Percentiles rank a stretch among this genome's conserved stretches.
Conservation (phyloP, 2,888 invertebrate species). For the Acleris laterana region DNA sequence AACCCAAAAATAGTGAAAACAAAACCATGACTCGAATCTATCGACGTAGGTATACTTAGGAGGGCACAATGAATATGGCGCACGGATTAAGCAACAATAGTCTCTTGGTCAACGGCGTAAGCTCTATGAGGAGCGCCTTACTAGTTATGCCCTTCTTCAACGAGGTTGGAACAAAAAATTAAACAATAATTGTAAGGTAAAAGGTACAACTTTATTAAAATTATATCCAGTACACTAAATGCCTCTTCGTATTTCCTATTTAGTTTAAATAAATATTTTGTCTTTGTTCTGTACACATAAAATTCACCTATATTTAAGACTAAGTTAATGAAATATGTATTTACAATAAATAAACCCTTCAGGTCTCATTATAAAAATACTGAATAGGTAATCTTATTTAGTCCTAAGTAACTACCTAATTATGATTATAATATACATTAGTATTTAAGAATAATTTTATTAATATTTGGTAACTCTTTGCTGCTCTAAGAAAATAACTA, state of each 20-base stretch:
- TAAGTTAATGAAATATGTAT: slow-evolving; percentile 22
- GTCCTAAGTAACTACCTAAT: slow-evolving; percentile 5
- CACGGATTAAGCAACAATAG: too few species aligned
- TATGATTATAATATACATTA: neutral
- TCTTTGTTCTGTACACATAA: slow-evolving; percentile 28
- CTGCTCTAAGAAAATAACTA: slow-evolving; percentile 14
- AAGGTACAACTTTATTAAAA: slow-evolving; percentile 28
- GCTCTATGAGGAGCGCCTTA: too few species aligned
- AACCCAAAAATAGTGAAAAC: too few species aligned
- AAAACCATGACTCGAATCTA: too few species aligned
- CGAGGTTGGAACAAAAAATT: neutral
- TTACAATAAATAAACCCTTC: slow-evolving; percentile 24
- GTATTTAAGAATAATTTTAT: slow-evolving; percentile 10
- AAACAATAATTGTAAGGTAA: slow-evolving; percentile 12
- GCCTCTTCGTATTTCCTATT: slow-evolving; percentile 15
- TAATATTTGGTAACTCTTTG: slow-evolving; percentile 35
- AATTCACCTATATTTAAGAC: slow-evolving; percentile 18
- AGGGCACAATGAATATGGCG: too few species aligned
- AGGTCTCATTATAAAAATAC: slow-evolving; percentile 23
- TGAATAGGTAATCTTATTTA: slow-evolving; percentile 29
- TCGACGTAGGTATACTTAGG: too few species aligned
- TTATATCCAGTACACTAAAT: slow-evolving; percentile 28
- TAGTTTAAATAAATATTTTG: slow-evolving; percentile 30
- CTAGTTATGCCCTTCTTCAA: too few species aligned
- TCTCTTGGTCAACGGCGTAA: too few species aligned